Conservation (phyloP, 2,797 vertebrate species). For the Crocidura indochinensis region DNA sequence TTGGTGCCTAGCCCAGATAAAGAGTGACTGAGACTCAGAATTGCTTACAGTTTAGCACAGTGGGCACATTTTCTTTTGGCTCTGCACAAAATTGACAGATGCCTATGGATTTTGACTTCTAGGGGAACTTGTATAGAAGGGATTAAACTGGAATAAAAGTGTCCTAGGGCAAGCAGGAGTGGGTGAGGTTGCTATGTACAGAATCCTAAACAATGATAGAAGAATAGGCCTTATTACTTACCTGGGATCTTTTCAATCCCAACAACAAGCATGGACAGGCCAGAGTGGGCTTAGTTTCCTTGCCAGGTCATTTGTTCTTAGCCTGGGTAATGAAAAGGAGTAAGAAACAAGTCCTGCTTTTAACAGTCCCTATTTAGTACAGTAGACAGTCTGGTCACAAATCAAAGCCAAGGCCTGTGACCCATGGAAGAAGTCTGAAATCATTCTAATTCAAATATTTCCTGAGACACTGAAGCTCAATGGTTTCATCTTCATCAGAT, state of each 20-base stretch:
- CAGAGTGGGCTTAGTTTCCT: neutral
- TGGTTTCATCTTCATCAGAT: neutral
- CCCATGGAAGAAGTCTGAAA: neutral
- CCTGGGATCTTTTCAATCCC: neutral
- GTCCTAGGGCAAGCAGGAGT: rapidly evolving
- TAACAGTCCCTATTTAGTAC: neutral
- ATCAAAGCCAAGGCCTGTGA: neutral
- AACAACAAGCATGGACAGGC: neutral
- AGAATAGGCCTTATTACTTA: neutral
- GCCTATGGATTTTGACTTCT: slow-evolving; percentile 53
- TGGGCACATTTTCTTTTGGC: slow-evolving; percentile 63
- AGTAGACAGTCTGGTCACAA: neutral
- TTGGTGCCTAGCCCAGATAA: slow-evolving; percentile 34
- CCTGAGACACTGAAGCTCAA: neutral
- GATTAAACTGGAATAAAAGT: neutral
- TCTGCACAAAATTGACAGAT: slow-evolving; percentile 76
- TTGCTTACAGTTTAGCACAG: neutral
- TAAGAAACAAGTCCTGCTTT: neutral
- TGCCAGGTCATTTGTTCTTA: neutral
- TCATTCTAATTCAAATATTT: neutral
- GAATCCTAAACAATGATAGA: neutral
- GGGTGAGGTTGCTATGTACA: neutral
- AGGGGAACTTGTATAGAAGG: slow-evolving; percentile 34
- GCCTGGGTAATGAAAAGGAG: neutral
- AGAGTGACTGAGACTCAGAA: neutral